Evolutionary conservation across 2,888 invertebrate species (phyloP), one percentile per base, ranked within the genome.

Genomic region (Polia nebulosa): DNA sequence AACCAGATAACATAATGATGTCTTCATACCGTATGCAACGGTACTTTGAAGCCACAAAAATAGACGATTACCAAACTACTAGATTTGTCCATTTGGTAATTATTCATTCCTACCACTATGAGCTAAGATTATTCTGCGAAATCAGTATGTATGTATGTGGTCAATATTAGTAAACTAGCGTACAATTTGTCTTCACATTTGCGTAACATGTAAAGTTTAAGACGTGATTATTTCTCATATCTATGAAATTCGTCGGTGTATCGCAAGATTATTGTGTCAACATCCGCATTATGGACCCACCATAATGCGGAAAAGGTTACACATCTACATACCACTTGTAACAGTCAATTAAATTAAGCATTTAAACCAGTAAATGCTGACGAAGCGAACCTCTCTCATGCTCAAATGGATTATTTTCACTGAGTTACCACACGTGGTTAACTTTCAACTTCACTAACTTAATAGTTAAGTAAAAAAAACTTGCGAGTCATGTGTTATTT

Each of bases 391-490:
- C 20, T 78, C 45, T 41, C 73, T 20, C 13, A 17, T 11, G 13
- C 29, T 41, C 36, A 57, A 77, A 57, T 56, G 20, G 29, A 25
- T 59, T 56, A 4, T 41, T 32, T 55, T 44, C 22, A 56, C 41
- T 0, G 29, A 29, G 25, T 59, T 59, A 32, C 62, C 27, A 25
- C 47, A 64, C 22, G 3, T 4, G 17, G 15, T 13, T 41, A 20
- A 52, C 62, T 72, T 72, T 74, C 65, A 39, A 56, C 44, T 58
- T 27, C 15, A 29, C 32, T 49, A 47, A 41, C 32, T 49, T 51
- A 41, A 20, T 17, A 57, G 34, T 44, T 55, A 32, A 15, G 55
- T 55, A 29, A 59, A 20, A n/a, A 34, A 44, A 65, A 51, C 5
- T 56, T 51, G 51, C 51, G 8, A 56, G 34, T 52, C 59, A 74